These are phyloP conservation scores for Drosophila borealis DNA, from an alignment of 2,888 invertebrate genomes.

Conservation along the genomic window DNA sequence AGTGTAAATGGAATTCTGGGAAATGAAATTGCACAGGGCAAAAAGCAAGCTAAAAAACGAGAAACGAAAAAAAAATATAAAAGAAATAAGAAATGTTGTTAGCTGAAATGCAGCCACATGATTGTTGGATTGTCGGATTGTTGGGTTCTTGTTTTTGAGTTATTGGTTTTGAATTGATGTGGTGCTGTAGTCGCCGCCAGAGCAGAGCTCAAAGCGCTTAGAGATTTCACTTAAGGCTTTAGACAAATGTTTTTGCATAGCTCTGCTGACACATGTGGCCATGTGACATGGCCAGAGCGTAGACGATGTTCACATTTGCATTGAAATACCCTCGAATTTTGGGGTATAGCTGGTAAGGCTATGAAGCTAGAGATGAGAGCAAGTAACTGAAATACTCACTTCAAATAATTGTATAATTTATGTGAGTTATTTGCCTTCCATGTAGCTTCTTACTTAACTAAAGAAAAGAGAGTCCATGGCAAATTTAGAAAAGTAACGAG, in stretches of 20 bases:
- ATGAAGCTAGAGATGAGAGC: background rate
- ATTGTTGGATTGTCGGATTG: conserved; percentile 48
- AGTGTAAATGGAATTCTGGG: conserved; percentile 76
- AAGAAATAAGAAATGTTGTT: conserved; percentile 49
- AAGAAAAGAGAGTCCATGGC: too few relatives aligned
- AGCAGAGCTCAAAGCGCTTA: conserved; percentile 41
- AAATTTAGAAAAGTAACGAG: too few relatives aligned
- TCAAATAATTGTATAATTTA: too few relatives aligned
- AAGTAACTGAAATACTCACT: too few relatives aligned
- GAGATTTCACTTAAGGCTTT: conserved; percentile 57
- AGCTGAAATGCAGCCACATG: conserved; percentile 71
- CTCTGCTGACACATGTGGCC: conserved; percentile 52
- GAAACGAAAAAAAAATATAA: conserved; percentile 12
- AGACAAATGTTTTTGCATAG: conserved; percentile 53
- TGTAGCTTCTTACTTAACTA: too few relatives aligned
- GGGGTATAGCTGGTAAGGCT: background rate
- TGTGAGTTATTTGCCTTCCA: too few relatives aligned
- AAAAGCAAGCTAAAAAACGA: conserved; percentile 25
- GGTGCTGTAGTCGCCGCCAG: conserved; percentile 32
- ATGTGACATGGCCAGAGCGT: conserved; percentile 33
- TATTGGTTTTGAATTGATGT: conserved; percentile 77
- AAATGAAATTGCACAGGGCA: conserved; percentile 69
- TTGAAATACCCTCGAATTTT: conserved; percentile 31
- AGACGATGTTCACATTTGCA: conserved; percentile 45
- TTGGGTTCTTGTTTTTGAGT: conserved; percentile 70